A percentile compares a stretch with the other conserved stretches of the same genome.
Conservation (phyloP, 2,113 vertebrate species). For the Burhinus bistriatus region DNA sequence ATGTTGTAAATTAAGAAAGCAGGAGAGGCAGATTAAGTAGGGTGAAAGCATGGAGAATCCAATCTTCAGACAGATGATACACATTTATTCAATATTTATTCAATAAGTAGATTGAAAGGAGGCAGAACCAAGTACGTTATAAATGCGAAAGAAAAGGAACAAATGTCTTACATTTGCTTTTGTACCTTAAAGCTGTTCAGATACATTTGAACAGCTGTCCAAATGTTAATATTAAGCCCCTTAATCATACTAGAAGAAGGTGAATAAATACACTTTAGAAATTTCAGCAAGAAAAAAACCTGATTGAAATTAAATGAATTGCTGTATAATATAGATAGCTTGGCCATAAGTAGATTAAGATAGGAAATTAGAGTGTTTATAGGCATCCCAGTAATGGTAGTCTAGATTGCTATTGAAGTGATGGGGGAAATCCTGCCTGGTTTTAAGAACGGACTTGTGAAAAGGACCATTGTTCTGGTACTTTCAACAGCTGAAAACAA, state of each 20-base stretch:
- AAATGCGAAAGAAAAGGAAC: background rate
- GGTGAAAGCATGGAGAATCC: background rate
- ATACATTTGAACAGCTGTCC: slow-evolving; percentile 17
- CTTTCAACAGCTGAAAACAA: background rate
- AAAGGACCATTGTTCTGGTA: background rate
- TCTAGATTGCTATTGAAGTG: background rate
- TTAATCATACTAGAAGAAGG: slow-evolving; percentile 2
- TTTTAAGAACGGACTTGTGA: background rate
- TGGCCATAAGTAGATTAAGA: background rate
- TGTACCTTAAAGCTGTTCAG: slow-evolving; percentile 8
- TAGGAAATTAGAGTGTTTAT: background rate
- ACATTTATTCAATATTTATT: background rate
- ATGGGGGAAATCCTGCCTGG: background rate
- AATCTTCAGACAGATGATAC: background rate
- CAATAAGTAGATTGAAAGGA: background rate
- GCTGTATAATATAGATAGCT: background rate
- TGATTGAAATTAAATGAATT: background rate
- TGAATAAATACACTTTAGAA: background rate
- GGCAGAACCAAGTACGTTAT: background rate
- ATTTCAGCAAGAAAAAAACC: background rate
- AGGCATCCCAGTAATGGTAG: background rate
- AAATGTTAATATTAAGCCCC: slow-evolving; percentile 24
- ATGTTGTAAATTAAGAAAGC: background rate
- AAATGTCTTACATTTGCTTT: slow-evolving; percentile 8
- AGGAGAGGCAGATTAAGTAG: background rate